Percentiles rank a stretch among this genome's conserved stretches.
Conservation (phyloP, 2,888 invertebrate species). For the Xanthia icteritia region DNA sequence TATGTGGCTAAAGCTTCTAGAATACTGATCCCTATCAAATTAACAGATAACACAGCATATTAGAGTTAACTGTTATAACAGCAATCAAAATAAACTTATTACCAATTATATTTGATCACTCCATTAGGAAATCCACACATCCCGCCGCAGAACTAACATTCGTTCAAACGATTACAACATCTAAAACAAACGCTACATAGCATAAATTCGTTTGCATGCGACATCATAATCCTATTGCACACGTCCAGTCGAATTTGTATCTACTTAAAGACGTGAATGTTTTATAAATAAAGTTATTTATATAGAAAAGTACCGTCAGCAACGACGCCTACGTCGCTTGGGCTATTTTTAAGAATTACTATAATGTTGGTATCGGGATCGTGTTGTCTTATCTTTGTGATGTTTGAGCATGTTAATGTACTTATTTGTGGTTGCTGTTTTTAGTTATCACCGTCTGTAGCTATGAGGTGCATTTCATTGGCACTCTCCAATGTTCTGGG, state of each 20-base stretch:
- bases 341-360: conserved; percentile 68
- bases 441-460: background rate
- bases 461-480: background rate
- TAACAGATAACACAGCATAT: conserved; percentile 1
- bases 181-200: conserved; percentile 38
- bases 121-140: conserved; percentile 45
- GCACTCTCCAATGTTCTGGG: background rate
- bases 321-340: conserved; percentile 67
- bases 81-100: conserved; percentile 20
- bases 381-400: conserved; percentile 43
- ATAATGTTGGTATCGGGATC: conserved; percentile 57
- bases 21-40: background rate
- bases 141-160: conserved; percentile 10
- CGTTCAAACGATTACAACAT: conserved; percentile 23
- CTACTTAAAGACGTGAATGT: conserved; percentile 70
- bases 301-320: conserved; percentile 70
- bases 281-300: conserved; percentile 73
- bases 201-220: conserved; percentile 65
- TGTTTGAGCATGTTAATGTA: conserved; percentile 27
- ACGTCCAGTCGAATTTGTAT: conserved; percentile 64
- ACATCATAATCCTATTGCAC: conserved; percentile 71
- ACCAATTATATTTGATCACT: conserved; percentile 44
- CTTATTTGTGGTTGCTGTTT: conserved; percentile 25
- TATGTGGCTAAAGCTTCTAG: background rate
- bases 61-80: conserved; percentile 18